Evolutionary conservation across 2,113 vertebrate genomes (phyloP), one percentile per base, ranked within the genome.

Genomic region (Eupsittula cactorum): DNA sequence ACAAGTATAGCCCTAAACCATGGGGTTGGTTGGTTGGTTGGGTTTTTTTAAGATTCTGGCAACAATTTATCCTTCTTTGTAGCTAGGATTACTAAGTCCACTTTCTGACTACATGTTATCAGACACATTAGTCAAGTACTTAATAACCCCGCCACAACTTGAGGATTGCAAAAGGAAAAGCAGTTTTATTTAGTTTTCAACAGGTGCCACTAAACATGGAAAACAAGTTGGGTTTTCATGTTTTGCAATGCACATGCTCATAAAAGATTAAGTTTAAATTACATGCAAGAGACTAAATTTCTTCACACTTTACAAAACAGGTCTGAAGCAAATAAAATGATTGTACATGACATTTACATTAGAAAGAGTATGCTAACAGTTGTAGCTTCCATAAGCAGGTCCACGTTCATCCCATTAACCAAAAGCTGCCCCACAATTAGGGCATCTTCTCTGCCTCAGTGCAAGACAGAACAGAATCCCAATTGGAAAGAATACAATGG

Each of bases 391-490:
- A 31, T 53, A 94, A 91, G 96, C 96, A 93, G 6, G 7, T 68
- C 90, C 68, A 82, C 12, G 2, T 96, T 98, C 98, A 95, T 98
- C 98, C 76, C 98, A 95, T 98, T 98, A 99, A 86, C 98, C 98
- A 57, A 99, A 99, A 77, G 98, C 99, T 74, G 99, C 99, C 52
- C 99, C 99, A 57, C 99, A 99, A 98, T 99, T 99, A 53, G 99
- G 99, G 97, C 99, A 99, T 96, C 99, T 98, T 95, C 99, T 98
- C 98, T 99, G 99, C 95, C 99, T 99, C 98, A 99, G 97, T 18
- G 98, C 99, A 16, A 99, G 98, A 96, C 99, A 99, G 98, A 99
- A 99, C 89, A 99, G 98, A 95, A 99, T 98, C 60, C 99, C 99
- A 87, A 99, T 98, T 13, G 99, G 99, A 95, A 99, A 99, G 97